Percentiles rank a stretch among this genome's conserved stretches.
These are phyloP conservation scores for Cololabis saira DNA, from an alignment of 2,113 vertebrate species.

Conservation along the genomic window DNA sequence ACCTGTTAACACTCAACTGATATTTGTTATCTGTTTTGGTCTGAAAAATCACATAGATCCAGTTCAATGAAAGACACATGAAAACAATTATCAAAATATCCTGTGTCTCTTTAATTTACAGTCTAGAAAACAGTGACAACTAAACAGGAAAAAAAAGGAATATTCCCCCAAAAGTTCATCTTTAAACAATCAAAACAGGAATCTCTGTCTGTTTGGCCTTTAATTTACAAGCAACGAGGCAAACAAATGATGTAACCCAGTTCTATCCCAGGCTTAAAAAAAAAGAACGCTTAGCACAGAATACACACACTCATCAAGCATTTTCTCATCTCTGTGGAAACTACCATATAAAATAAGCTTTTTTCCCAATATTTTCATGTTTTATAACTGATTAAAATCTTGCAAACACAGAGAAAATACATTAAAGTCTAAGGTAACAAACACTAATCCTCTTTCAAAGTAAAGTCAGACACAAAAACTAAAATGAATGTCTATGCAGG, in stretches of 20 bases:
- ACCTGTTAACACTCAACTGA: no score
- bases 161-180: conserved; percentile 26
- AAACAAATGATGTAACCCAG: conserved; percentile 31
- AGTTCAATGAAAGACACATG: conserved; percentile 19
- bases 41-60: neutral
- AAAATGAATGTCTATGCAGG: conserved; percentile 21
- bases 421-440: conserved; percentile 18
- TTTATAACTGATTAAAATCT: conserved; percentile 4
- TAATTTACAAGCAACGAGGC: conserved; percentile 58
- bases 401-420: conserved; percentile 34
- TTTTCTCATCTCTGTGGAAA: conserved; percentile 1
- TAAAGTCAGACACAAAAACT: conserved; percentile 35
- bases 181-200: conserved; percentile 39
- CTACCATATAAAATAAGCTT: conserved; percentile 4
- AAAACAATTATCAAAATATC: conserved; percentile 37
- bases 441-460: conserved; percentile 14
- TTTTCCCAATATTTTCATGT: neutral
- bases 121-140: conserved; percentile 52
- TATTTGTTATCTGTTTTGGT: no score
- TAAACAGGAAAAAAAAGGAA: conserved; percentile 53
- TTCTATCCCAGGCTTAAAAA: conserved; percentile 4
- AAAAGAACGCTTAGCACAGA: neutral
- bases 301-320: neutral
- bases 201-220: conserved; percentile 38
- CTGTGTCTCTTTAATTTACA: conserved; percentile 77